Evolutionary conservation across 2,797 vertebrate species (phyloP).

Genomic region (Babyrousa celebensis): DNA sequence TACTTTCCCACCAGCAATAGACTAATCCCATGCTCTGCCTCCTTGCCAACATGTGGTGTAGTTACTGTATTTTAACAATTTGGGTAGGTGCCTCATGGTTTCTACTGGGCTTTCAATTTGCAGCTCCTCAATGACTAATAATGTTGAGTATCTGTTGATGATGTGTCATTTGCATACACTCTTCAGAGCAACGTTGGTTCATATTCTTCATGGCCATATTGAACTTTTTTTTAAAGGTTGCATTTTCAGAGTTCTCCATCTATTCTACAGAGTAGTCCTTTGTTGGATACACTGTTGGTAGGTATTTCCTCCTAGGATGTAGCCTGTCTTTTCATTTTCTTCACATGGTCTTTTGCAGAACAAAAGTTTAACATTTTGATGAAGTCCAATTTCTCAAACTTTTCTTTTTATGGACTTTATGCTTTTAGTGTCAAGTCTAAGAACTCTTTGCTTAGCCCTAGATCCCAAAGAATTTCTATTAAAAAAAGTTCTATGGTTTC

Average conservation of each 20-base stretch:
- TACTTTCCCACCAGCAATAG: background rate
- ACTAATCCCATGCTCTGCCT: background rate
- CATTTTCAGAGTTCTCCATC: background rate
- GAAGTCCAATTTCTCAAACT: background rate
- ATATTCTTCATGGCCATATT: background rate
- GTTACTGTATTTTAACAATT: background rate
- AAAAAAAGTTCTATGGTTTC: background rate
- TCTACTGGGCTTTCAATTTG: background rate
- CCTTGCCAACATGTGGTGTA: background rate
- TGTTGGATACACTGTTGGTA: background rate
- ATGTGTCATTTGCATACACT: background rate
- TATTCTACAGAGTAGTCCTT: background rate
- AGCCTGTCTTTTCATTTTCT: background rate
- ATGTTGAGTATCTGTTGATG: background rate
- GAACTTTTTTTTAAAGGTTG: background rate
- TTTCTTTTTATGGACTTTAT: background rate
- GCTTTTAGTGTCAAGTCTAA: background rate
- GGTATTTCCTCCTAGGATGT: background rate
- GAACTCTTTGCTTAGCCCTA: background rate
- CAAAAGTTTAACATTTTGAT: constrained; percentile 5
- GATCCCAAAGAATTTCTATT: background rate
- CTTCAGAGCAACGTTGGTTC: background rate
- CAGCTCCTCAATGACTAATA: background rate
- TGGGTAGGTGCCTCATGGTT: background rate
- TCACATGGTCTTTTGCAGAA: background rate